Evolutionary conservation across 2,797 vertebrate genomes (phyloP), one percentile per base, ranked within the genome.

Genomic region (Rhinichthys osculus): DNA sequence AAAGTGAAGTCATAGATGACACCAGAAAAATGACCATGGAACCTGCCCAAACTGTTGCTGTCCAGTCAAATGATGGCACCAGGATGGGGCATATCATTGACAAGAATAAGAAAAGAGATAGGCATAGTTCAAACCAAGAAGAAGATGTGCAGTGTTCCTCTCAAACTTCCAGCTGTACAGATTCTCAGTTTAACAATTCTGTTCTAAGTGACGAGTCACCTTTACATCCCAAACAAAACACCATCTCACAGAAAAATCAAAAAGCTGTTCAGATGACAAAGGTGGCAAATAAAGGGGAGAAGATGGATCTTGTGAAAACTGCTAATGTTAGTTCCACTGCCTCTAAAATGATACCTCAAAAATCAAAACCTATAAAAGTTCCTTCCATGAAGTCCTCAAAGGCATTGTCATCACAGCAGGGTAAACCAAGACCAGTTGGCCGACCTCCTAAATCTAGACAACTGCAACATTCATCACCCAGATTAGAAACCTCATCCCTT

Each of bases 221-320:
- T 69, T 93, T 90, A 9, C 87, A 91, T 64, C 92, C 71, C 30
- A 95, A 94, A 85, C 94, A 95, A 85, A 94, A 97, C 87, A 95
- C 95, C 30, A 96, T 97, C 59, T 95, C 96, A 1, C 92, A 97
- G 13, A 99, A 98, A 93, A 99, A 97, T 88, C 96, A 96, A 44
- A 99, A 99, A 94, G 95, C 97, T 71, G 94, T 97, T 90, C 95
- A 97, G 30, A 97, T 96, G 96, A 97, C 97, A 86, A 98, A 96
- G 91, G 95, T 96, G 87, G 95, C 97, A 87, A 96, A 96, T 13
- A 94, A 96, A 42, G 92, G 92, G 50, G 94, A 94, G 82, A 93
- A 93, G 59, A 78, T 83, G 78, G 87, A 79, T 21, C 92, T 93
- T 89, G 93, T 91, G 89, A 93, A 93, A 85, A 93, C 92, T 90